Base-by-base conservation (phyloP, 2,113 vertebrate species). In the Apus apus region DNA sequence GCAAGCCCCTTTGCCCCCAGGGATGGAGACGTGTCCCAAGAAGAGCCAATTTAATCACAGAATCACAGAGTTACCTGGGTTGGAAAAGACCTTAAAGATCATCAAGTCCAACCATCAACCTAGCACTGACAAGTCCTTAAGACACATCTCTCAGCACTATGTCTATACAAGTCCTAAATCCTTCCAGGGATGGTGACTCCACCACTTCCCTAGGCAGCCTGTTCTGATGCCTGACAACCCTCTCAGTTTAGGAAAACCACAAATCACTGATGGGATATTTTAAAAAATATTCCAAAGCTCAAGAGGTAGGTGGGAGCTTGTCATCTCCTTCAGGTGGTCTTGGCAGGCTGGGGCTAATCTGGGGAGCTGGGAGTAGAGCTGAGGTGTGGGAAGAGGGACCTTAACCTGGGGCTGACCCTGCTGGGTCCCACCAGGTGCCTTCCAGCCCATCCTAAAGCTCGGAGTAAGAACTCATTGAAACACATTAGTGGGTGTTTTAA, bases 21-120 rank as follows among this genome's bases (percentile, higher is more conserved):
- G 2, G 2, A 5, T 25, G 60, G 56, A 26, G 57, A 65, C 0
- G 0, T 0, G 1, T 34, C 66, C 88, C 36, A 18, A 4, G 26
- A 62, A 13, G 48, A 86, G 20, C 6, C 1, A 0, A 23, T 46
- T 46, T 46, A 15, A 46, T 19, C 40, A 43, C 40, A 43, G 40
- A 43, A 43, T 43, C 40, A 43, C 40, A 43, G 40, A 43, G 12
- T 43, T 43, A 43, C 14, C 40, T 43, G 11, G 40, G 40, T 43
- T 43, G 40, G 40, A 43, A 43, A 43, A 43, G 40, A 43, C 14
- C 12, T 43, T 43, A 43, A 43, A 43, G 14, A 43, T 43, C 40
- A 43, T 14, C 40, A 14, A 43, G 40, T 43, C 40, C 40, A 43
- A 43, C 40, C 40, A 43, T 10, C 40, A 43, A 43, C 40, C 40